phyloP scores from a whole-genome alignment of 2,888 invertebrate species.

The Mythimna lalbum region DNA sequence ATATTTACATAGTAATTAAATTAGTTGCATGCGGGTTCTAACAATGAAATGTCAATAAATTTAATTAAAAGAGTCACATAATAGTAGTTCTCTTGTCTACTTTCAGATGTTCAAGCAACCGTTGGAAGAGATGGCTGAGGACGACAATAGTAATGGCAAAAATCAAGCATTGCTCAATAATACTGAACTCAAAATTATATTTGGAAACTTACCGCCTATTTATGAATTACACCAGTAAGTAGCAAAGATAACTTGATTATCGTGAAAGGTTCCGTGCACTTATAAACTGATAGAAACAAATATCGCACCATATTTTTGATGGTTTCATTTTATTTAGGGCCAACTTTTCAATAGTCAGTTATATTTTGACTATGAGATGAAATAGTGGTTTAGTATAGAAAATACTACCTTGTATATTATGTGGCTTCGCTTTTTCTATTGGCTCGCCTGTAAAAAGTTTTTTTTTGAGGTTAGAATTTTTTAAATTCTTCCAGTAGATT shows the following conservation, averaged over 20 bases:
- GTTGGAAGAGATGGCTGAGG: slow-evolving; percentile 96
- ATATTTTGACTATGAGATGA: no score
- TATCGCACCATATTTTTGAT: neutral
- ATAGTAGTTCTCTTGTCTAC: neutral
- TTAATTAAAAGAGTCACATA: neutral
- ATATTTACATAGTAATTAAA: no score
- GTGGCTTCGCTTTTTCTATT: no score
- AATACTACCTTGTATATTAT: no score
- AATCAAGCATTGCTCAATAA: slow-evolving; percentile 95
- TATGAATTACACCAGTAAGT: slow-evolving; percentile 96
- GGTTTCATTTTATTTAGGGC: neutral
- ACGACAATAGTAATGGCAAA: slow-evolving; percentile 92
- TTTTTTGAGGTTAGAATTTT: no score
- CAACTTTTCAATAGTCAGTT: no score
- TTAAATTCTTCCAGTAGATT: no score
- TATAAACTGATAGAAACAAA: neutral
- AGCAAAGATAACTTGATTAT: slow-evolving; percentile 1
- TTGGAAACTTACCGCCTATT: slow-evolving; percentile 98
- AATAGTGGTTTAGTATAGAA: no score
- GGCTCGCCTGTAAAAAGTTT: no score
- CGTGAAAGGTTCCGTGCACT: neutral
- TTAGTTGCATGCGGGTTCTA: no score
- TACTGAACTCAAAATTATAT: slow-evolving; percentile 98
- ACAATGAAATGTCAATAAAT: neutral
- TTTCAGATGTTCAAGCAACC: slow-evolving; percentile 97